Conservation (phyloP, 2,888 invertebrate species). For the Perizoma flavofasciatum region DNA sequence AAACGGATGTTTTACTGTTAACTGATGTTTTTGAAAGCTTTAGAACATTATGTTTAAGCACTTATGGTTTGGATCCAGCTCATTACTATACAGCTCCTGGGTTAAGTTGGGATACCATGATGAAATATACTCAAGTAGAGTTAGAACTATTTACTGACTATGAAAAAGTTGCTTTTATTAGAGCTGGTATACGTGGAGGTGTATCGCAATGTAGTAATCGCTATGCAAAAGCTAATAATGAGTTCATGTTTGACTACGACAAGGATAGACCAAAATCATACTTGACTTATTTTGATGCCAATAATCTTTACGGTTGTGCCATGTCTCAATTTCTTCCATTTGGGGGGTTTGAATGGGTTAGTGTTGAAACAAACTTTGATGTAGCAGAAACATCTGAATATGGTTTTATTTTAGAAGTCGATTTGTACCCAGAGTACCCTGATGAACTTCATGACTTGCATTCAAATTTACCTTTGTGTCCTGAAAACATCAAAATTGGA, state of each 20-base stretch:
- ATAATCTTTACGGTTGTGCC: constrained; percentile 2
- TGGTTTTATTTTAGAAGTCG: constrained; percentile 34
- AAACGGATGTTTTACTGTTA: background rate
- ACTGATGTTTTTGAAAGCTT: background rate
- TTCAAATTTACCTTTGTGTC: constrained; percentile 30
- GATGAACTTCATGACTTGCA: constrained; percentile 30
- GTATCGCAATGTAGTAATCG: too few relatives aligned
- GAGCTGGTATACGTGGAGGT: background rate
- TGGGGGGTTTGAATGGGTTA: constrained; percentile 3
- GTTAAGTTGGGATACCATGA: too few relatives aligned
- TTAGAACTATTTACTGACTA: background rate
- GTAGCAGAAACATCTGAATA: background rate
- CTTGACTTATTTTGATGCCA: background rate
- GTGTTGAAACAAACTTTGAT: background rate
- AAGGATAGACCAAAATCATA: background rate
- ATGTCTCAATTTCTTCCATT: constrained; percentile 1
- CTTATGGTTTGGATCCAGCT: background rate
- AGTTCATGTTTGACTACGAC: background rate
- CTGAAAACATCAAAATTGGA: constrained; percentile 22
- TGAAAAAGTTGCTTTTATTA: background rate
- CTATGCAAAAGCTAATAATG: background rate
- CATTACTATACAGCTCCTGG: too few relatives aligned
- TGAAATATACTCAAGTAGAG: background rate
- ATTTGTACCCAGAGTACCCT: constrained; percentile 32
- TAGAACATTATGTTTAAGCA: background rate